A percentile compares a stretch with the other conserved stretches of the same genome.
Conservation (phyloP, 2,888 invertebrate species). For the Zygothrica quintamaculata region DNA sequence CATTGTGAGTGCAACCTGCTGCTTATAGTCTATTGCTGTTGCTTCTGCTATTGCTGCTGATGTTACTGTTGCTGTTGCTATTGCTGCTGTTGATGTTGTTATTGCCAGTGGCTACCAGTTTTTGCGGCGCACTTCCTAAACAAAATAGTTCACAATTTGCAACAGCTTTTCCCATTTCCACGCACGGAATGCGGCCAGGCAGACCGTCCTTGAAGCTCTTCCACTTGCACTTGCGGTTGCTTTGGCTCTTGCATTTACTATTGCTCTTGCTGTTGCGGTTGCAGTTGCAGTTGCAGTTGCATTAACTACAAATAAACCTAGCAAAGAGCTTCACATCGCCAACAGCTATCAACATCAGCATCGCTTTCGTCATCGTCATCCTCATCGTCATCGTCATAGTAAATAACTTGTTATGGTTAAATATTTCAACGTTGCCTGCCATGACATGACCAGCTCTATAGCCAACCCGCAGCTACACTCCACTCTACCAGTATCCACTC, state of each 20-base stretch:
- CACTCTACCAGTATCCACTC: too few relatives aligned
- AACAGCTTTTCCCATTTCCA: conserved; percentile 63
- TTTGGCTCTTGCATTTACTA: too few relatives aligned
- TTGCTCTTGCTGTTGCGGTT: too few relatives aligned
- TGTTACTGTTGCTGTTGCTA: conserved; percentile 7
- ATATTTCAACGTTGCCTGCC: conserved; percentile 68
- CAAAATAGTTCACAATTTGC: conserved; percentile 78
- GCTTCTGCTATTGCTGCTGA: too few relatives aligned
- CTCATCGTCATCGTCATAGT: conserved; percentile 67
- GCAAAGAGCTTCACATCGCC: not conserved
- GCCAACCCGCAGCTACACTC: conserved; percentile 4
- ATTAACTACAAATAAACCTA: conserved; percentile 6
- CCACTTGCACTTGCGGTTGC: conserved; percentile 21
- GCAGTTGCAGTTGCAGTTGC: conserved; percentile 31
- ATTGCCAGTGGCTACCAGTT: conserved; percentile 58
- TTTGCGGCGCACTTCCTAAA: conserved; percentile 69
- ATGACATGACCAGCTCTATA: conserved; percentile 51
- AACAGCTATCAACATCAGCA: not conserved
- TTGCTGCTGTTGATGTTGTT: conserved; percentile 42
- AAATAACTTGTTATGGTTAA: conserved; percentile 82
- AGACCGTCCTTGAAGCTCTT: conserved; percentile 73
- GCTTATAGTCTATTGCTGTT: conserved; percentile 12
- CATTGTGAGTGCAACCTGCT: conserved; percentile 44
- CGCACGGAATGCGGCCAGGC: conserved; percentile 62
- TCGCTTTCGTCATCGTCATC: conserved; percentile 23